Percentiles rank a stretch among this genome's conserved stretches.
These are phyloP conservation scores for Listronotus bonariensis DNA, from an alignment of 1,140 invertebrate genomes.

Conservation along the genomic window DNA sequence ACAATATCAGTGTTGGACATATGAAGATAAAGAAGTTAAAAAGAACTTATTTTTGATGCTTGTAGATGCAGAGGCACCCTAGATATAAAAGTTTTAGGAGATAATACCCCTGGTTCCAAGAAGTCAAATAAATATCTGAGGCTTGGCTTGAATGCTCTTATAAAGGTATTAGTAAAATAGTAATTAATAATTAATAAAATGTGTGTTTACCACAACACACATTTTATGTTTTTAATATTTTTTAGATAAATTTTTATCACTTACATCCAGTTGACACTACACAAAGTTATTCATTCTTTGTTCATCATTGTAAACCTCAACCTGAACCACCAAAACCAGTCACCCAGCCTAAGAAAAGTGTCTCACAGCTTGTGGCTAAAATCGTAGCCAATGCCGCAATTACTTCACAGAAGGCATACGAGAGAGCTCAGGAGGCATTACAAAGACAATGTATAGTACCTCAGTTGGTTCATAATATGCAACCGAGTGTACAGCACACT, in stretches of 20 bases:
- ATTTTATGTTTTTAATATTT: conserved; percentile 16
- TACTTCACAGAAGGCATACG: conserved; percentile 39
- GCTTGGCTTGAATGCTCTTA: conserved; percentile 51
- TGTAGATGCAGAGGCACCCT: conserved; percentile 51
- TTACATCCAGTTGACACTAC: conserved; percentile 48
- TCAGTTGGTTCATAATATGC: background rate
- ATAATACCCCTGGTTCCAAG: conserved; percentile 45
- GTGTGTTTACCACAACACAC: background rate
- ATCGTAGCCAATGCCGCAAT: conserved; percentile 47
- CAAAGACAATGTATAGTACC: conserved; percentile 12
- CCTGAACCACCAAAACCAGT: conserved; percentile 42
- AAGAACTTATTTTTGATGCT: conserved; percentile 53
- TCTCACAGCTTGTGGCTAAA: conserved; percentile 48
- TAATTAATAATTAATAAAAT: background rate
- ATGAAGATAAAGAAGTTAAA: conserved; percentile 46
- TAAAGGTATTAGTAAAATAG: conserved; percentile 45
- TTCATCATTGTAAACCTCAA: conserved; percentile 51
- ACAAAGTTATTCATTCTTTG: conserved; percentile 48
- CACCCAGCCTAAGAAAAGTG: conserved; percentile 40
- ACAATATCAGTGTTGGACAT: conserved; percentile 55
- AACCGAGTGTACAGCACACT: background rate
- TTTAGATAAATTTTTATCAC: conserved; percentile 53
- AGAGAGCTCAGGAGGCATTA: conserved; percentile 24
- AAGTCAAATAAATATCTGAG: conserved; percentile 50
- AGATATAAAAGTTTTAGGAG: conserved; percentile 53